Base-by-base conservation (phyloP, 2,113 vertebrate species). In the Arizona elegans region DNA sequence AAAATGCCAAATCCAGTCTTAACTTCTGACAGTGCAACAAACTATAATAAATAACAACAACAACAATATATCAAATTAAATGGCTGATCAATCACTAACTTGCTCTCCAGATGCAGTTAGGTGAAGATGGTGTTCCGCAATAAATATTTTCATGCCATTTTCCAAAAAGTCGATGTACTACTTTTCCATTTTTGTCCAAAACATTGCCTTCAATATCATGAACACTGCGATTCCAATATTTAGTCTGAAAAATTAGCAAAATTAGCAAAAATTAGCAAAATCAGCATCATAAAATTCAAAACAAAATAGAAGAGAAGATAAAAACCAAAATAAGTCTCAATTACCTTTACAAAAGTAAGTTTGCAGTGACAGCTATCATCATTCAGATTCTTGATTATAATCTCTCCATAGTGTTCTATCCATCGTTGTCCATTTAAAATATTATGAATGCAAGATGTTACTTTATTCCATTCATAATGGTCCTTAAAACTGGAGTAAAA, bases 371-470 rank as follows among this genome's bases (percentile, higher is more conserved):
- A 99, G 55, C 97, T 96, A 52, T 98, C 97, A 9, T 98, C 98
- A 13, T 94, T 98, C 92, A 98, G 97, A 95, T 99, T 99, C 96
- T 97, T 99, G 96, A 99, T 99, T 94, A 98, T 96, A 93, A 99
- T 99, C 97, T 99, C 99, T 26, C 99, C 99, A 0, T 99, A 99
- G 97, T 99, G 99, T 96, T 99, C 99, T 3, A 99, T 99, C 99
- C 99, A 99, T 93, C 99, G 98, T 97, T 99, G 99, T 2, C 99
- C 99, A 33, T 98, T 99, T 95, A 99, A 97, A 92, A 99, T 99
- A 97, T 99, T 99, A 96, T 99, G 99, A 95, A 99, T 99, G 94
- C 99, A 99, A 43, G 99, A 99, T 0, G 99, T 99, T 95, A 99
- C 99, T 95, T 99, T 99, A 97, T 99, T 99, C 99, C 99, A 99